phyloP scores from a whole-genome alignment of 2,113 vertebrate genomes.

The Entomyzon cyanotis region DNA sequence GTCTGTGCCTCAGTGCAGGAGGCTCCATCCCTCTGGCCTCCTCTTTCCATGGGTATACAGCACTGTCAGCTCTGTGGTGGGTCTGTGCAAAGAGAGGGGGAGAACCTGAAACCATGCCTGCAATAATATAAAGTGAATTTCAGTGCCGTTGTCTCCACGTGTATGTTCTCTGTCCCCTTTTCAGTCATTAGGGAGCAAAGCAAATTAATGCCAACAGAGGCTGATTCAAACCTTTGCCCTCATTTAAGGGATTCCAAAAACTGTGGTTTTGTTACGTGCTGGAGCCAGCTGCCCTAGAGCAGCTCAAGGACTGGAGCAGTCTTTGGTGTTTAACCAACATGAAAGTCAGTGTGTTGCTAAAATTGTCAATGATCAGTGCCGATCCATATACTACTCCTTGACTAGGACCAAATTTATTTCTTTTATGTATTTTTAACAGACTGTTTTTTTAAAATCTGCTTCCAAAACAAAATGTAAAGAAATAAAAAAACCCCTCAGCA shows the following conservation, averaged over 20 bases:
- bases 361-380: neutral
- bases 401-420: neutral
- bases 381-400: neutral
- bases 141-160: neutral
- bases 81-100: neutral
- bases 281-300: conserved; percentile 39
- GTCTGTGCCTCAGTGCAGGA: neutral
- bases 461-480: neutral
- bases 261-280: neutral
- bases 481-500: neutral
- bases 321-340: neutral
- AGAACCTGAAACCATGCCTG: neutral
- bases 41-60: neutral
- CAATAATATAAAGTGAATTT: neutral
- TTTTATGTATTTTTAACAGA: neutral
- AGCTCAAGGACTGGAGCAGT: conserved; percentile 20
- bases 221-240: conserved; percentile 54
- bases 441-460: neutral
- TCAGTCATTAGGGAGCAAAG: conserved; percentile 36
- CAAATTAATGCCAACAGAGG: conserved; percentile 51
- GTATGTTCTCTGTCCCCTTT: conserved; percentile 14
- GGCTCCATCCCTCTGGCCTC: neutral
- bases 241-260: conserved; percentile 51
- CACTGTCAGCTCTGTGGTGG: neutral
- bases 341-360: neutral